phyloP scores from a whole-genome alignment of 2,113 vertebrate species.

The Heloderma charlesbogerti region DNA sequence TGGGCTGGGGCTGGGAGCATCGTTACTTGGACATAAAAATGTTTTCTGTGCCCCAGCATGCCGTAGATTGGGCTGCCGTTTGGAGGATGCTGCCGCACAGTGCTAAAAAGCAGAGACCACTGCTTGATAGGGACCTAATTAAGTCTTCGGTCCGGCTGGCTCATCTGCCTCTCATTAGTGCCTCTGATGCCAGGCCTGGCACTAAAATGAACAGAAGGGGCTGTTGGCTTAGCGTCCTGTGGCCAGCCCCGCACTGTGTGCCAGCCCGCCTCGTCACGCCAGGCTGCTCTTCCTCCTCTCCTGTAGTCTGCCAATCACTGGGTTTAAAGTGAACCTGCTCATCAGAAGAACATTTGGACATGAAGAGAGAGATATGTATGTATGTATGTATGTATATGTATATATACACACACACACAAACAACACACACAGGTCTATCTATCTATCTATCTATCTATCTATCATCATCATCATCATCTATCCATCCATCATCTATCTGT shows the following conservation, averaged over 20 bases:
- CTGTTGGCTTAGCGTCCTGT: slow-evolving; percentile 18
- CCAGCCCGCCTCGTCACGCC: slow-evolving; percentile 22
- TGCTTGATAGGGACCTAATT: slow-evolving; percentile 43
- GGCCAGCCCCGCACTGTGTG: not conserved
- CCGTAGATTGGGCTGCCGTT: slow-evolving; percentile 67
- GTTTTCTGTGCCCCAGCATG: slow-evolving; percentile 3
- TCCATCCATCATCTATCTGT: not conserved
- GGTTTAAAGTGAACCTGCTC: slow-evolving; percentile 63
- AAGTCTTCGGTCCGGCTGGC: slow-evolving; percentile 29
- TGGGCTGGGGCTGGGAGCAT: not conserved
- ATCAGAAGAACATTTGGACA: slow-evolving; percentile 36
- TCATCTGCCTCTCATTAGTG: slow-evolving; percentile 30
- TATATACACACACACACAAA: no score
- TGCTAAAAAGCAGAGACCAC: slow-evolving; percentile 39
- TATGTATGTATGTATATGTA: no score
- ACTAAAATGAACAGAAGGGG: slow-evolving; percentile 43
- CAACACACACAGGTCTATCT: no score
- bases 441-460: no score
- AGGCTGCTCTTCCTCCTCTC: slow-evolving; percentile 56
- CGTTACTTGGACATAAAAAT: slow-evolving; percentile 31
- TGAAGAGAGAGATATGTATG: not conserved
- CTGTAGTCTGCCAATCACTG: slow-evolving; percentile 59
- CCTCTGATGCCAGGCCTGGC: slow-evolving; percentile 38
- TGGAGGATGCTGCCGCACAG: slow-evolving; percentile 55
- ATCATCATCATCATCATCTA: no score